Evolutionary conservation across 1,140 invertebrate genomes (phyloP), one percentile per base, ranked within the genome.

Genomic region (Drosophila nikananu): DNA sequence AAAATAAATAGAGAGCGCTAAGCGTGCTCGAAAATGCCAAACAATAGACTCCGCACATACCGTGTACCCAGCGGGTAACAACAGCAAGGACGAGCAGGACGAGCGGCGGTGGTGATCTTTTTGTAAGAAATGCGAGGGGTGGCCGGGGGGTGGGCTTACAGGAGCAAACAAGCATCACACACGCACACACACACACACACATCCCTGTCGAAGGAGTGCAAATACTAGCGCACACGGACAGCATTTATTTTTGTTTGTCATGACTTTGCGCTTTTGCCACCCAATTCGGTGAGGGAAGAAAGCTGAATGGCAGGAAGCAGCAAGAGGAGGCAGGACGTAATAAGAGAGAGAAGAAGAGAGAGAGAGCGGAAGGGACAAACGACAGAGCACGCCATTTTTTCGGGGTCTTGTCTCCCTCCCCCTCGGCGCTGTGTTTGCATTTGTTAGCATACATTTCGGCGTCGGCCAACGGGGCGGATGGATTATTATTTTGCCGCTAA

Each of bases 211-310:
- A 52, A 55, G 59, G 55, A 79, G 76, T 71, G 75, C 76, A 78
- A 78, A 78, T 70, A 54, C 51, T 52, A 51, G 51, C 41, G 41
- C 51, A 71, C 54, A 41, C 35, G 37, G 15, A 21, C 27, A 51
- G 49, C 52, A 60, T 59, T 64, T 75, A 63, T 80, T 46, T 49
- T 59, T 74, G 58, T 55, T 77, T 57, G 83, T 81, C 73, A 80
- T 84, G 83, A 87, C 84, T 84, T 80, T 89, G 83, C 84, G 83
- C 84, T 83, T 89, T 83, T 83, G 65, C 71, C 68, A 58, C 46
- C 63, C 63, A 19, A 21, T 17, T 21, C 30, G 19, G 64, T 19
- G 48, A 19, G 21, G 19, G 57, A 23, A 35, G 61, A 42, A 37
- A 42, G 37, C 21, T 10, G 55, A 35, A 61, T 7, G 54, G 35